Evolutionary conservation across 1,140 invertebrate species (phyloP), one percentile per base, ranked within the genome.

Genomic region (Saccostrea cuccullata): DNA sequence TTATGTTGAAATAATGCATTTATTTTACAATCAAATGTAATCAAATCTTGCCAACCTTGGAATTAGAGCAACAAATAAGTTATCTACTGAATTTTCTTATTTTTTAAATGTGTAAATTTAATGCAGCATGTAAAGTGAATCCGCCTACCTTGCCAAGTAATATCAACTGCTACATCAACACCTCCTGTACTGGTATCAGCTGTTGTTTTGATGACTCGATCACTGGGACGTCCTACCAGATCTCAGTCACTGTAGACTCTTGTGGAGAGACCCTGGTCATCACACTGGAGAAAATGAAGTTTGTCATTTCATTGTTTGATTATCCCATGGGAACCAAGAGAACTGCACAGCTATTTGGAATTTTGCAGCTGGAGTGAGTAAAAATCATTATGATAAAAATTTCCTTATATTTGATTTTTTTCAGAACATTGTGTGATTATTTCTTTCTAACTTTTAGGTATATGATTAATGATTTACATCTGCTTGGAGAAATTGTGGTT

Each of bases 211-310:
- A 84, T 12, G 82, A 84, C 47, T 36, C 23, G 20, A 55, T 85
- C 56, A 85, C 55, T 12, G 84, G 84, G 60, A 20, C 20, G 56
- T 36, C 84, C 47, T 85, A 56, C 56, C 58, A 60, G 55, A 56
- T 85, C 26, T 85, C 84, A n/a, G 58, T 85, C n/a, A 64, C 58
- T 58, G 55, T 85, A 13, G 84, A 85, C 30, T 36, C 84, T 64
- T 85, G 84, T 85, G 84, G 15, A 64, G 84, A 85, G 20, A 60
- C 55, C 8, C 13, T 85, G n/a, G 30, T 20, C 11, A 60, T 85
- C 60, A 36, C 15, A 15, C 2, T 85, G 8, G 84, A 64, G 36
- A 85, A 85, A 36, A 85, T 85, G 84, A 85, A 64, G n/a, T 60
- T 85, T 17, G 13, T 17, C 17, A 85, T 85, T 36, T 85, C 84